phyloP scores from a whole-genome alignment of 1,140 invertebrate species.

The Drosophila orena region DNA sequence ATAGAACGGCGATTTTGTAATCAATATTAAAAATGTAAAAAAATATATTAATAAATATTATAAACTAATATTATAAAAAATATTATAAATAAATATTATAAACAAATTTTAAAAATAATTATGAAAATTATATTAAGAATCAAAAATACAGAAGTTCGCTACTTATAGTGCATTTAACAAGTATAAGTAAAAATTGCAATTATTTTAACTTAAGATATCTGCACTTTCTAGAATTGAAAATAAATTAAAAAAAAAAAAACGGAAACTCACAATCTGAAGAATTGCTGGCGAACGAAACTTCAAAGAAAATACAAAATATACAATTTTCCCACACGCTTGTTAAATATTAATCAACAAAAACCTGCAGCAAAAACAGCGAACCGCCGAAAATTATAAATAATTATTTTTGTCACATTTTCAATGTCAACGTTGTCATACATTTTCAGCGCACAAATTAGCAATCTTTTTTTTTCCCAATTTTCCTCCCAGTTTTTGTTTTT shows the following conservation, averaged over 20 bases:
- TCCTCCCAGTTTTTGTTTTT: neutral
- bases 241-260: slow-evolving; percentile 7
- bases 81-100: too few relatives aligned
- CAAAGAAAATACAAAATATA: slow-evolving; percentile 18
- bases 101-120: too few relatives aligned
- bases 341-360: slow-evolving; percentile 37
- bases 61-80: too few relatives aligned
- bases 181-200: too few relatives aligned
- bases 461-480: slow-evolving; percentile 5
- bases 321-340: slow-evolving; percentile 21
- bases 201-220: too few relatives aligned
- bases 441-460: slow-evolving; percentile 14
- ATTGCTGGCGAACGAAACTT: slow-evolving; percentile 11
- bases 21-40: too few relatives aligned
- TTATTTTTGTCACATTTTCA: slow-evolving; percentile 54
- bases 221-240: slow-evolving; percentile 19
- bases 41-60: too few relatives aligned
- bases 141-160: too few relatives aligned
- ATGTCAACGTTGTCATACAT: slow-evolving; percentile 47
- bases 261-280: slow-evolving; percentile 1
- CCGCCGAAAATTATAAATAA: slow-evolving; percentile 34
- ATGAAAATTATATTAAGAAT: too few relatives aligned
- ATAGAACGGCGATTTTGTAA: too few relatives aligned
- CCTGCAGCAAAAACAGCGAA: neutral
- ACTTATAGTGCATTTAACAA: too few relatives aligned